Evolutionary conservation across 1,140 invertebrate genomes (phyloP).

Genomic region (Trichonephila clavata): DNA sequence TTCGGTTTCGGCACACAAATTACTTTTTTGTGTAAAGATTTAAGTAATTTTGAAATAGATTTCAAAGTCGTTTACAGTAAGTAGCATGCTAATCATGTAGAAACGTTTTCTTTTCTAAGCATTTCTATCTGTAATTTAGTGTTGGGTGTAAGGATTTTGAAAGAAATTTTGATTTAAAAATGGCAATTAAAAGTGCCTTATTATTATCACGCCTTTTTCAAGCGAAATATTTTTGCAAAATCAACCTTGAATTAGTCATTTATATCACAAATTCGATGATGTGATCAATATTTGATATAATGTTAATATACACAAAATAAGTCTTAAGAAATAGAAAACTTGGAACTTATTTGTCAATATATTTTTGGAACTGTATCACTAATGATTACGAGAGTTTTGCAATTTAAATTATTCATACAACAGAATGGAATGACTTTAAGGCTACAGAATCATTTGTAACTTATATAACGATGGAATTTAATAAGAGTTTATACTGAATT

Average conservation of each 20-base stretch:
- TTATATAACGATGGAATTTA: neutral
- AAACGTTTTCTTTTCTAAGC: neutral
- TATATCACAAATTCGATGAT: neutral
- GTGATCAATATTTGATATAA: neutral
- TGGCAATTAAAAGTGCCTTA: neutral
- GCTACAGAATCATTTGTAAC: neutral
- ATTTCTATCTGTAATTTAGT: neutral
- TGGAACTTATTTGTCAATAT: neutral
- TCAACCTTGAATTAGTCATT: conserved; percentile 16
- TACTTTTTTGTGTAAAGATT: neutral
- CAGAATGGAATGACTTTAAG: neutral
- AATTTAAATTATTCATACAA: neutral
- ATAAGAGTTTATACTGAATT: too few relatives aligned
- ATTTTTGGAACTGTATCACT: neutral
- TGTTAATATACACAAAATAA: neutral
- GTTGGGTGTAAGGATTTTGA: neutral
- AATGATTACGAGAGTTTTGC: neutral
- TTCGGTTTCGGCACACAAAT: neutral
- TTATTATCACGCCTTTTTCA: neutral
- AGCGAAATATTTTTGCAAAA: neutral
- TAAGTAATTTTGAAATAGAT: neutral
- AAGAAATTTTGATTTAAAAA: neutral
- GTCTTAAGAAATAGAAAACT: neutral
- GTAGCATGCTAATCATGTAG: neutral
- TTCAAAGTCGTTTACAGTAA: neutral